Base-by-base conservation (phyloP, 2,888 invertebrate genomes). In the Mechanitis mazaeus region DNA sequence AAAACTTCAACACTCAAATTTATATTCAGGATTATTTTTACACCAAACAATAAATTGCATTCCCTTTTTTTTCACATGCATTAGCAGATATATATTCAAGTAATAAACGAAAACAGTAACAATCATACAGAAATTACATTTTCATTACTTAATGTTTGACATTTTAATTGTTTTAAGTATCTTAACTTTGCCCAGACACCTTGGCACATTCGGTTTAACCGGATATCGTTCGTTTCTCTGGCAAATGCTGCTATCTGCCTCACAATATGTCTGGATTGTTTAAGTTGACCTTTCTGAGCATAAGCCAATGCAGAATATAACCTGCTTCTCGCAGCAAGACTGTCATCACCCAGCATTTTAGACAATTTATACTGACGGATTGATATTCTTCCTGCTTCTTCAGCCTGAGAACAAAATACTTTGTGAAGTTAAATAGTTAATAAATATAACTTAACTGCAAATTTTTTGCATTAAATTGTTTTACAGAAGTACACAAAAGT, bases 381-480 rank as follows among this genome's bases (percentile, higher is more conserved):
- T 11, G 98, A 97, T 80, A 98, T 97, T 77, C 93, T 93, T 0
- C 96, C 97, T 42, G 98, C 98, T 74, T 94, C 94, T 75, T 94
- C 92, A 12, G 98, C 98, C 96, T 96, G 80, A 28, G 80, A 84
- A 70, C 9, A 33, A 54, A 28, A 33, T 20, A 20, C 20, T 1
- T n/a, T 35, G 35, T 33, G 11, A 54, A 33, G 4, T 20, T 20
- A 20, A 20, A 20, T 20, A 20, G 20, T 20, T 20, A 20, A 20
- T 1, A 20, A 20, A 20, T 20, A 20, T 20, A 20, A 20, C 20
- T 20, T 20, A 20, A 20, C 20, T 20, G 20, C 20, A 20, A 20
- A 20, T 20, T 20, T 0, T 20, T 20, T 20, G 20, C 20, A 20
- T 20, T 20, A 20, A 20, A 20, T 20, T 20, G 20, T 20, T 20